Evolutionary conservation across 1,140 invertebrate species (phyloP), one percentile per base, ranked within the genome.

Genomic region (Drosophila bifasciata): DNA sequence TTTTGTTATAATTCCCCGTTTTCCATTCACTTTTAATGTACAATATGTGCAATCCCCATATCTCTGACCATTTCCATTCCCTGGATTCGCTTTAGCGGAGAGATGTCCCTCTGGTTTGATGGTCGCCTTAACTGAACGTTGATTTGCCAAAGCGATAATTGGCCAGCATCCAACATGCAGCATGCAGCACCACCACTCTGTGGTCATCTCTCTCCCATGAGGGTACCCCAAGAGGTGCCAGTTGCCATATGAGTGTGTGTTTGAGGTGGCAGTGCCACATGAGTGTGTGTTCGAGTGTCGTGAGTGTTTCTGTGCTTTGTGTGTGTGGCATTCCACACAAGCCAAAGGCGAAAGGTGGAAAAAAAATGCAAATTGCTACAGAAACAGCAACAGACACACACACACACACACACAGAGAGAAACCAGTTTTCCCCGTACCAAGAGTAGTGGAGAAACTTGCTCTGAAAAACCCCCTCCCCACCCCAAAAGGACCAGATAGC

Each of bases 351-450:
- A 53, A 55, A 55, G 52, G 52, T 55, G 52, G 52, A 55, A 55
- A 45, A 11, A 36, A 44, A 55, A 55, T 55, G 52, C 52, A 55
- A 55, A 55, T 55, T 55, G 43, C 52, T 16, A n/a, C 19, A 7
- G 16, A 17, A 23, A 25, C 41, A 28, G n/a, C 28, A 36, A 53
- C 15, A 17, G 16, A n/a, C 7, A 23, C 40, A 56, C 19, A 21
- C 8, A 25, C 8, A 56, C n/a, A 36, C 19, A 36, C 19, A 48
- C n/a, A 11, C 44, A 58, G 8, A 39, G 8, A n/a, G 19, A 56
- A 73, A 73, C 57, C 56, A 56, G 70, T 68, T 36, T 36, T 11
- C 32, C 32, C 32, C n/a, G n/a, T 36, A 25, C 32, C 44, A 32
- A 72, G 68, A 55, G 61, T 55, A 21, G 19, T 43, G 32, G 11